Evolutionary conservation across 2,113 vertebrate genomes (phyloP), one percentile per base, ranked within the genome.

Genomic region (Hippoglossus stenolepis): DNA sequence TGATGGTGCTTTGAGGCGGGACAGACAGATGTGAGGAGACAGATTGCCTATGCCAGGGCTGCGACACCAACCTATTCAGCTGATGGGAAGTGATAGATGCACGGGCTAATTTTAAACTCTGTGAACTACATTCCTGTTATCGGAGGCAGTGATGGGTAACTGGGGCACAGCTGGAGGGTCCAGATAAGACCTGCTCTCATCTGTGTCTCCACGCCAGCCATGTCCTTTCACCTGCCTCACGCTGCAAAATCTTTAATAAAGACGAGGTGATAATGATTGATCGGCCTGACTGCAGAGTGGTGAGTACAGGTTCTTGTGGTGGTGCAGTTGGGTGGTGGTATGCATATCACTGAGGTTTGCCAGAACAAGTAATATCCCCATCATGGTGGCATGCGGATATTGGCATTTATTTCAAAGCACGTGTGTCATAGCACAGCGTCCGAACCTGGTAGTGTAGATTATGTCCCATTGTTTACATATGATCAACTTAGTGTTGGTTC

Each of bases 81-180:
- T 71, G 47, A 57, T 59, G 75, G 91, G 87, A 92, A 89, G 90
- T 93, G 92, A 95, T 94, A 86, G 82, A 95, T 93, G 90, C 80
- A 65, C 12, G 21, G 75, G 88, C 93, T 94, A 93, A 94, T 93
- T 94, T 94, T 93, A 94, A 93, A 94, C 88, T 84, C 85, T 66
- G 45, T 91, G 86, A 93, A 92, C 92, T 91, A 90, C 91, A 92
- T 90, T 82, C 77, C 62, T 80, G 70, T 80, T 82, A 84, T 83
- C 56, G 74, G 80, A 88, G 81, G 83, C 79, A 75, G 75, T 75
- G 71, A 80, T 85, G 76, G 68, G 82, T 76, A 94, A 92, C 83
- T 85, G 79, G 92, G 86, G 73, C 93, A 89, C 88, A 91, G 85
- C 84, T 92, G 88, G 84, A 82, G 69, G 75, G 81, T 84, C 77